These are phyloP conservation scores for Phocoena sinus DNA, from an alignment of 2,113 vertebrate species.

Conservation along the genomic window DNA sequence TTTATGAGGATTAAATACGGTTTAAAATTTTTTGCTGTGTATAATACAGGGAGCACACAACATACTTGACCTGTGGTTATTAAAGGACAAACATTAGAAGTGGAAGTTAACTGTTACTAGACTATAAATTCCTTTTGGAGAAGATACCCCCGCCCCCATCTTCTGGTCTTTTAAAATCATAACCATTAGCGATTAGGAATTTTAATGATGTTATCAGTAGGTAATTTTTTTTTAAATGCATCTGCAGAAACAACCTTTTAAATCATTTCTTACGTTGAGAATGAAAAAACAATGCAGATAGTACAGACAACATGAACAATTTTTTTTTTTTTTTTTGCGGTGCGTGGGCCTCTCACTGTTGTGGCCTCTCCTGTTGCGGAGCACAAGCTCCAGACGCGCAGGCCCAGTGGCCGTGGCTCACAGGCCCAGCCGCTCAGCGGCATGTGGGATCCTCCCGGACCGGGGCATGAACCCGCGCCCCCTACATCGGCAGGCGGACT, in stretches of 20 bases:
- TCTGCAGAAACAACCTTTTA: neutral
- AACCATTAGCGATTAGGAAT: neutral
- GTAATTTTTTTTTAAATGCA: neutral
- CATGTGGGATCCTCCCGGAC: no score
- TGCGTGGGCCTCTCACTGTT: no score
- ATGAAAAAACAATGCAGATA: neutral
- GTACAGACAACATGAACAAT: neutral
- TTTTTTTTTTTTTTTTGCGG: neutral
- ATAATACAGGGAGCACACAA: neutral
- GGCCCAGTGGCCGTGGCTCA: no score
- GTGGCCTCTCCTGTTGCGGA: no score
- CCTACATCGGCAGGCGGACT: no score
- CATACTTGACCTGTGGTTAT: neutral
- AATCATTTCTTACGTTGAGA: neutral
- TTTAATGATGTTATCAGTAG: neutral
- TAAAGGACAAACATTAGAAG: neutral
- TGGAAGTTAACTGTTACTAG: neutral
- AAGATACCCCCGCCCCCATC: accelerated
- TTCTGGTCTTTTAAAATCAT: neutral
- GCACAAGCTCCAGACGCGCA: no score
- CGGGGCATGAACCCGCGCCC: no score
- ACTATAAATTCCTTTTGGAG: neutral
- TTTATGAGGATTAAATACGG: neutral
- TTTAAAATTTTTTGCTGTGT: neutral
- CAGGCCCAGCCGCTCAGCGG: no score